Base-by-base conservation (phyloP, 2,113 vertebrate genomes). In the Cyprinodon tularosa region DNA sequence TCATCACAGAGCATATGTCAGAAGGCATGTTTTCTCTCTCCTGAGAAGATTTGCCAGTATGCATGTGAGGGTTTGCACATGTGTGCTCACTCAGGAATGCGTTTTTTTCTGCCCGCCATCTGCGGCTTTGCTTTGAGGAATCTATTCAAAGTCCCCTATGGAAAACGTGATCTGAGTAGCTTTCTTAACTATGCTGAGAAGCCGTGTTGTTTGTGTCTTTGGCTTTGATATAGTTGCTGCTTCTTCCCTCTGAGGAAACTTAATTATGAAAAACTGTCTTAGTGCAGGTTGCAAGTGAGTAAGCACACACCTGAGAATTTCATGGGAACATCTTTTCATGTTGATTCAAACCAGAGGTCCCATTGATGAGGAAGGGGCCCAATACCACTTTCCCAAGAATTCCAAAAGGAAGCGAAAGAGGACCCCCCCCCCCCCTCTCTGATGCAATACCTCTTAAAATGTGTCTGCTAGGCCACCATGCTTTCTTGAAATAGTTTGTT, bases 41-140 rank as follows among this genome's bases (percentile, higher is more conserved):
- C 60, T 72, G 59, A n/a, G 9, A 62, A 87, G 72, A 85, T 74
- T 63, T 71, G 85, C 79, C 74, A 77, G 66, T 74, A 72, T 67
- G 84, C 81, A 84, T 84, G 84, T 84, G 86, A 88, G 90, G 78
- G 22, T 86, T 76, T 77, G 81, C 84, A 86, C 90, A 89, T 91
- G 84, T 89, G 86, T 87, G 85, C 87, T 91, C 74, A 79, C 83
- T 89, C 86, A 91, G 90, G 91, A 93, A 93, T 92, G 89, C 66
- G 85, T 65, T 88, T 92, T 78, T 91, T 84, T 87, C 79, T 65
- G 65, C 50, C 68, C 76, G 69, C 86, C 87, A 87, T 93, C 82
- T 89, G 86, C 44, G 77, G 88, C 83, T 81, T 87, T 72, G 83
- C 81, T 86, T 85, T 71, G 78, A 86, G 78, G 78, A 76, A 84